Percentiles rank a stretch among this genome's conserved stretches.
phyloP scores from a whole-genome alignment of 2,888 invertebrate species.

The Harpalus rufipes region DNA sequence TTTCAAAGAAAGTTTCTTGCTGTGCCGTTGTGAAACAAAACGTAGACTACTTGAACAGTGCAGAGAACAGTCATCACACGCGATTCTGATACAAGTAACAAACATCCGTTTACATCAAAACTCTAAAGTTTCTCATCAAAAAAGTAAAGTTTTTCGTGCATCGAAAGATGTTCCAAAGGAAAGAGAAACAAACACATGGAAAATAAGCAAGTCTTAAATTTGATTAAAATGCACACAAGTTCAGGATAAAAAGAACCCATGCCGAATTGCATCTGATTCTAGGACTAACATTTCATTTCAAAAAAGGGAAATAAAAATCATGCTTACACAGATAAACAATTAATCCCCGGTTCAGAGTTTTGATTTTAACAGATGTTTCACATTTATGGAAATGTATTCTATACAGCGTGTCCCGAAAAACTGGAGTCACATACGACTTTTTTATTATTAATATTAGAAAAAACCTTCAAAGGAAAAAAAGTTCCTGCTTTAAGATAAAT shows the following conservation, averaged over 20 bases:
- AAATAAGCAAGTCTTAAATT: slow-evolving; percentile 56
- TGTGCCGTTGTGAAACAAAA: slow-evolving; percentile 46
- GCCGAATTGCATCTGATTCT: slow-evolving; percentile 57
- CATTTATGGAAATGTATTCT: slow-evolving; percentile 44
- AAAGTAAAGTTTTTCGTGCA: slow-evolving; percentile 60
- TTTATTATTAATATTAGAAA: too few species aligned
- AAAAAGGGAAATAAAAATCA: slow-evolving; percentile 44
- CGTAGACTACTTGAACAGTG: slow-evolving; percentile 49
- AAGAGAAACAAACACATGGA: slow-evolving; percentile 57
- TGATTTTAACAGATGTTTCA: slow-evolving; percentile 64
- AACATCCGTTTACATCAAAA: slow-evolving; percentile 69
- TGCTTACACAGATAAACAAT: slow-evolving; percentile 61
- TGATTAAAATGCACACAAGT: slow-evolving; percentile 59
- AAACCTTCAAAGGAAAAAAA: too few species aligned
- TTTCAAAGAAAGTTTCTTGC: slow-evolving; percentile 21
- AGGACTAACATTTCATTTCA: slow-evolving; percentile 57
- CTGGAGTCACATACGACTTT: too few species aligned
- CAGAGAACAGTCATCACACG: slow-evolving; percentile 58
- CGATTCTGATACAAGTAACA: slow-evolving; percentile 55
- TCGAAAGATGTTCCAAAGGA: slow-evolving; percentile 19
- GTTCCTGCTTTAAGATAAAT: too few species aligned
- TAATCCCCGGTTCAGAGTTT: slow-evolving; percentile 62
- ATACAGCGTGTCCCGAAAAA: background rate
- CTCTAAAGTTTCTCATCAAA: slow-evolving; percentile 64
- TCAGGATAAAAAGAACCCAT: slow-evolving; percentile 59